These are phyloP conservation scores for Cistogaster globosa DNA, from an alignment of 2,888 invertebrate genomes.

Conservation along the genomic window DNA sequence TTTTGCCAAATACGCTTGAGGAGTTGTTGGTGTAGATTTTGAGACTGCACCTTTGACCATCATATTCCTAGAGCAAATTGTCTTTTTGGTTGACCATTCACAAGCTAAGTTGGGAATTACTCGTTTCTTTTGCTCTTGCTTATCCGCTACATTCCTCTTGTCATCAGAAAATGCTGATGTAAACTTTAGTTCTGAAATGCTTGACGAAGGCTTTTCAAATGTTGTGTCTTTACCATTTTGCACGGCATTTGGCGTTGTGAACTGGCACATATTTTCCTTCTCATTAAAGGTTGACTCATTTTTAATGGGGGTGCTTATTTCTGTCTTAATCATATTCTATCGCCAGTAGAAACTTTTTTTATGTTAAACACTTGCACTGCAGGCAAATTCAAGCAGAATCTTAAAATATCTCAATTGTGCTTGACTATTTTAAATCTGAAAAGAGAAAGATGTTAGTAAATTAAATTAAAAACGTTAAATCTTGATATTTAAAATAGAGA, in stretches of 20 bases:
- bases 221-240: background rate
- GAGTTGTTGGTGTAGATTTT: conserved; percentile 70
- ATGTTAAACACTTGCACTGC: too few species aligned
- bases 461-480: too few species aligned
- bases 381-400: too few species aligned
- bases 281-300: conserved; percentile 11
- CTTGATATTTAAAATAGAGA: too few species aligned
- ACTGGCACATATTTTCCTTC: conserved; percentile 34
- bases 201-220: background rate
- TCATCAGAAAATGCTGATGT: too few species aligned
- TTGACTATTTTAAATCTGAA: too few species aligned
- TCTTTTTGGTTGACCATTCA: conserved; percentile 72
- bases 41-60: conserved; percentile 43
- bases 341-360: conserved; percentile 24
- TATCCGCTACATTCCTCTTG: background rate
- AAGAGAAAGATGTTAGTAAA: too few species aligned
- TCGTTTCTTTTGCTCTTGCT: conserved; percentile 22
- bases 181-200: background rate
- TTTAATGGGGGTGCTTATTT: too few species aligned
- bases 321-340: conserved; percentile 71
- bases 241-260: conserved; percentile 3
- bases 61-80: background rate
- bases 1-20: conserved; percentile 77
- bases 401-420: too few species aligned
- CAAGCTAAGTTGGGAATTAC: conserved; percentile 59